Conservation (phyloP, 2,113 vertebrate species). For the Sisor rabdophorus region DNA sequence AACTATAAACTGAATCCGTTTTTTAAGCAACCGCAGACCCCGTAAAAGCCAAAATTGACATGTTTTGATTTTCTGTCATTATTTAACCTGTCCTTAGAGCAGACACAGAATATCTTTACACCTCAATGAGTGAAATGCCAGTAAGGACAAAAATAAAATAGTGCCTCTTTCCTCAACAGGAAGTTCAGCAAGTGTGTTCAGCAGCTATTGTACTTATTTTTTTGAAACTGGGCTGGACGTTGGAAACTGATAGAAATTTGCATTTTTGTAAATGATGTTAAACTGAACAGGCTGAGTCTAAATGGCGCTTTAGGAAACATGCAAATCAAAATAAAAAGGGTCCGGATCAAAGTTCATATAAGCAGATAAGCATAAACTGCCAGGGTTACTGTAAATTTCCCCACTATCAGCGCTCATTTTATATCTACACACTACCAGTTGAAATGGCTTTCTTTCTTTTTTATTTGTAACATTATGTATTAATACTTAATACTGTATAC, state of each 20-base stretch:
- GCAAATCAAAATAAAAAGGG: not conserved
- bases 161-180: not conserved
- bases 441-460: too few species aligned
- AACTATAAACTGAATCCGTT: not conserved
- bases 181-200: not conserved
- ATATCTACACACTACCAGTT: too few species aligned
- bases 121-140: not conserved
- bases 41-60: not conserved
- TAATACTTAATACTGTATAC: too few species aligned
- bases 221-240: not conserved
- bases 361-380: not conserved
- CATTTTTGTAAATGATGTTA: not conserved
- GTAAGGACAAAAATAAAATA: not conserved
- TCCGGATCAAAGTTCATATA: not conserved
- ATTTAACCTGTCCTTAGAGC: not conserved
- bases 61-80: not conserved
- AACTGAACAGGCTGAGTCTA: not conserved
- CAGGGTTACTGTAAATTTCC: not conserved
- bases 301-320: not conserved
- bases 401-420: too few species aligned
- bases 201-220: not conserved
- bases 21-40: conserved; percentile 6
- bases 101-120: not conserved
- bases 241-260: not conserved
- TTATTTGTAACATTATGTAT: too few species aligned